phyloP scores from a whole-genome alignment of 2,888 invertebrate species.

The Ariolimax columbianus region DNA sequence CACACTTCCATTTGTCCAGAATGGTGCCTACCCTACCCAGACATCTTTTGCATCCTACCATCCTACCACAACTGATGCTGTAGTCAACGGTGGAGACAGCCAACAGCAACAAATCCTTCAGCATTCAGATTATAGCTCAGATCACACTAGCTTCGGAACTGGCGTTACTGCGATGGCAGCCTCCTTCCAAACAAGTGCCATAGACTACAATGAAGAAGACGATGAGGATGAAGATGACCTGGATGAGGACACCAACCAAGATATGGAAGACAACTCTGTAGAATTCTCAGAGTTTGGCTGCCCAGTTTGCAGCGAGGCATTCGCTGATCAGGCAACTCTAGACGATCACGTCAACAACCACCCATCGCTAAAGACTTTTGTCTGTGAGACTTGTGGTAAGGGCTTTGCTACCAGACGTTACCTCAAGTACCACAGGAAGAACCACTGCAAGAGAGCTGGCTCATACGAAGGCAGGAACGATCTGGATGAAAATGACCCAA shows the following conservation, averaged over 20 bases:
- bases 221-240: slow-evolving; percentile 43
- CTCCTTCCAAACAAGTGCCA: slow-evolving; percentile 42
- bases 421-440: slow-evolving; percentile 52
- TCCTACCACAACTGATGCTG: slow-evolving; percentile 7
- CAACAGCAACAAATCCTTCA: slow-evolving; percentile 46
- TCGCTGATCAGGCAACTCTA: slow-evolving; percentile 44
- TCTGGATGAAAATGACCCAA: slow-evolving; percentile 45
- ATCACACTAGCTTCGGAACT: slow-evolving; percentile 37
- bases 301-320: slow-evolving; percentile 39
- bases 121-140: slow-evolving; percentile 45
- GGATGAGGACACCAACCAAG: slow-evolving; percentile 39
- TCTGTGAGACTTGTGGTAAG: slow-evolving; percentile 52
- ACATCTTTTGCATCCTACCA: slow-evolving; percentile 26
- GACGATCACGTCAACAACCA: slow-evolving; percentile 47
- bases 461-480: slow-evolving; percentile 50
- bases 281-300: slow-evolving; percentile 43
- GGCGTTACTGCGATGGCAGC: slow-evolving; percentile 1
- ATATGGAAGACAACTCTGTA: slow-evolving; percentile 44
- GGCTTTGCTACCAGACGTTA: slow-evolving; percentile 51
- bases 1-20: slow-evolving; percentile 51
- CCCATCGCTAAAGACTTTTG: slow-evolving; percentile 44
- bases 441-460: slow-evolving; percentile 51
- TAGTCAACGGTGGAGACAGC: slow-evolving; percentile 5
- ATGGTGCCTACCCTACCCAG: slow-evolving; percentile 45
- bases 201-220: slow-evolving; percentile 38